Conservation (phyloP, 2,888 invertebrate species). For the Tipula unca region DNA sequence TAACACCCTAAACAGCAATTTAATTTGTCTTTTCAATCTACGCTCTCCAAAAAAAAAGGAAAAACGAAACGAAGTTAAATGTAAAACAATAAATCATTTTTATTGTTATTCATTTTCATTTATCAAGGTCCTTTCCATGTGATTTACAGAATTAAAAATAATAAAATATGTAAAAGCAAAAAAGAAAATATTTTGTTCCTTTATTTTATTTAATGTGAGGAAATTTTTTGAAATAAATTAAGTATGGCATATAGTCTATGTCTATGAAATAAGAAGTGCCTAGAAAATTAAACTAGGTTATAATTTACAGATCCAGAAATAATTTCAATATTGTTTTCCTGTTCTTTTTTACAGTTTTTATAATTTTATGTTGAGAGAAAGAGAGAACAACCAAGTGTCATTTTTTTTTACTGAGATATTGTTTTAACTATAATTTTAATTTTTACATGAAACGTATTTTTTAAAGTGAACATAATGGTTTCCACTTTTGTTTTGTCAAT, state of each 20-base stretch:
- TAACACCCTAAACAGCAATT: neutral
- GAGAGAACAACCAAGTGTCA: too few species aligned
- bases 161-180: neutral
- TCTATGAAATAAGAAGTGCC: neutral
- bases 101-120: constrained; percentile 8
- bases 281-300: neutral
- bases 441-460: too few species aligned
- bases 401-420: too few species aligned
- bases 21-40: constrained; percentile 4
- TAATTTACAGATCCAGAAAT: too few species aligned
- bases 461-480: too few species aligned
- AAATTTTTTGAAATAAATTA: neutral
- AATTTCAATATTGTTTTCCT: too few species aligned
- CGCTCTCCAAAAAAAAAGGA: neutral
- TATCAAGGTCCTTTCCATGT: neutral
- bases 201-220: neutral
- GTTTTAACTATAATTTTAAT: too few species aligned
- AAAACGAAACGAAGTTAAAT: neutral
- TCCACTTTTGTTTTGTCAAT: too few species aligned
- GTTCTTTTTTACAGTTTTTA: too few species aligned
- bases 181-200: neutral
- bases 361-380: too few species aligned
- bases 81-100: constrained; percentile 2
- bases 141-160: neutral
- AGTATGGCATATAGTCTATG: too few species aligned